Conservation (phyloP, 2,797 vertebrate genomes). For the Crocidura indochinensis region DNA sequence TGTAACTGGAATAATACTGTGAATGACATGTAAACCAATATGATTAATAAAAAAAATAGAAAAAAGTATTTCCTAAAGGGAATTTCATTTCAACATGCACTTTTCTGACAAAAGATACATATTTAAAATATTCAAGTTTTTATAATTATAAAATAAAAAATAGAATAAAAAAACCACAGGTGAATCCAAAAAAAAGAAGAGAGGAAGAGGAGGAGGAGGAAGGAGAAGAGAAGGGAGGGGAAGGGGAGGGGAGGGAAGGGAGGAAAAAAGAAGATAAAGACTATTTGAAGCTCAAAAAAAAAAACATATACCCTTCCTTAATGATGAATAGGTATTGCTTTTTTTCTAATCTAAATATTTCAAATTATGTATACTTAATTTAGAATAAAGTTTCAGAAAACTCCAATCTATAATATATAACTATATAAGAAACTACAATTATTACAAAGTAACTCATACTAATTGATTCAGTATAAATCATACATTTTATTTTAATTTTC, state of each 20-base stretch:
- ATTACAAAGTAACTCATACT: no score
- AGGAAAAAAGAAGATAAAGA: no score
- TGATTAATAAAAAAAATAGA: slow-evolving; percentile 28
- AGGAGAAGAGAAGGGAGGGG: no score
- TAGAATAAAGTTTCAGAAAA: not conserved
- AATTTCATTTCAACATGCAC: not conserved
- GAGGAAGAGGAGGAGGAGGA: no score
- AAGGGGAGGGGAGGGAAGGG: no score
- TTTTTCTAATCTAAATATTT: not conserved
- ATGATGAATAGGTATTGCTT: not conserved
- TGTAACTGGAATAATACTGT: no score
- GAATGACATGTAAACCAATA: no score
- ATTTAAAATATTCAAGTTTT: slow-evolving; percentile 12
- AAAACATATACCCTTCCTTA: not conserved
- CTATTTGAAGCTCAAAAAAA: no score
- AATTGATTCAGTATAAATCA: not conserved
- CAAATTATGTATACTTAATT: not conserved
- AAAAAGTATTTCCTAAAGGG: not conserved
- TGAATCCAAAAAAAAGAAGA: no score
- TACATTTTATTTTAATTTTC: not conserved
- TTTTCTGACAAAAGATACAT: not conserved
- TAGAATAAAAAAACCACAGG: not conserved
- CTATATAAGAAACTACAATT: not conserved
- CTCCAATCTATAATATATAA: not conserved
- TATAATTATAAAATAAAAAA: not conserved